Evolutionary conservation across 2,113 vertebrate species (phyloP).

Genomic region (Oreochromis spilurus): DNA sequence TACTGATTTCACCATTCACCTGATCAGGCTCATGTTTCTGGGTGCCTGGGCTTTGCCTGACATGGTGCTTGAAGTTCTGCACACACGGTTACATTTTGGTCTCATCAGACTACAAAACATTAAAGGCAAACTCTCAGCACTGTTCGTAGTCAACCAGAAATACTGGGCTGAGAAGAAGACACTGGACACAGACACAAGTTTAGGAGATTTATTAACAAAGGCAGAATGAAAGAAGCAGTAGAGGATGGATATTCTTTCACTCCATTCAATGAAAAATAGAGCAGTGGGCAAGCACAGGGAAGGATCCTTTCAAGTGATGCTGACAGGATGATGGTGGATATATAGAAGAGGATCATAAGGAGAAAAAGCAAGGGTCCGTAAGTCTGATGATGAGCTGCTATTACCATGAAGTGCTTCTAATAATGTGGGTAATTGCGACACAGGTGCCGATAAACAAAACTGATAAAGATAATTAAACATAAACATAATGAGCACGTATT

Average conservation of each 20-base stretch:
- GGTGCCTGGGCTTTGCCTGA: neutral
- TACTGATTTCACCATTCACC: neutral
- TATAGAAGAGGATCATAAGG: neutral
- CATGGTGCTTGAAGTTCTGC: neutral
- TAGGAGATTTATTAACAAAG: neutral
- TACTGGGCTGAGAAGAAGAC: neutral
- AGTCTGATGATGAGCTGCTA: neutral
- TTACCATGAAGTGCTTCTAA: neutral
- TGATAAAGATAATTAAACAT: neutral
- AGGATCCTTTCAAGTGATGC: neutral
- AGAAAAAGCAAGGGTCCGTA: neutral
- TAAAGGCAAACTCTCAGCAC: neutral
- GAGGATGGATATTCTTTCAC: neutral
- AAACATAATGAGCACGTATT: neutral
- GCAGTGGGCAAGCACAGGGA: neutral
- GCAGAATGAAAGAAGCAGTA: neutral
- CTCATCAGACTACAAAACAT: neutral
- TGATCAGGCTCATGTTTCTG: neutral
- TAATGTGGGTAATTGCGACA: neutral
- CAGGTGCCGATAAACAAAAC: neutral
- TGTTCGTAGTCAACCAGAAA: neutral
- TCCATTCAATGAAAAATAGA: neutral
- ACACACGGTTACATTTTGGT: neutral
- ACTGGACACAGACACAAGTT: neutral
- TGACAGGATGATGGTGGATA: neutral